Conservation (phyloP, 2,113 vertebrate genomes). For the Podocnemis expansa region DNA sequence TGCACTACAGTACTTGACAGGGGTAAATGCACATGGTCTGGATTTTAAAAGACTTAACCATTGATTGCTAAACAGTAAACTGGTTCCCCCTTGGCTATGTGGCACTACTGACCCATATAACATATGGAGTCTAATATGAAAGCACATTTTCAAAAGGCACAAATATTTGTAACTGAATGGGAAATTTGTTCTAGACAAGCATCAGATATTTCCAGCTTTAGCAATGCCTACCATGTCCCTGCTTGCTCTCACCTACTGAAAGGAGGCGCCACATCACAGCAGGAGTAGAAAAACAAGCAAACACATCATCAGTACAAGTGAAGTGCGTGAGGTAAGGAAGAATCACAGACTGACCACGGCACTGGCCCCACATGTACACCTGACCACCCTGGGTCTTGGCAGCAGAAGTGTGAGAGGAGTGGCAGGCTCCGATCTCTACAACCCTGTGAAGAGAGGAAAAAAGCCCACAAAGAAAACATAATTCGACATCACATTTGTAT, state of each 20-base stretch:
- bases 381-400: constrained; percentile 94
- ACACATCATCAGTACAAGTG: constrained; percentile 89
- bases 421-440: constrained; percentile 90
- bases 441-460: constrained; percentile 75
- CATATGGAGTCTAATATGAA: not conserved
- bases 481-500: not conserved
- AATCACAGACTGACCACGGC: constrained; percentile 88
- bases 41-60: not conserved
- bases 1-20: not conserved
- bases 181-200: not conserved
- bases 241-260: constrained; percentile 52
- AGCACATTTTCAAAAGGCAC: not conserved
- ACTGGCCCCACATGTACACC: constrained; percentile 98
- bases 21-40: not conserved
- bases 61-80: not conserved
- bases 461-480: not conserved
- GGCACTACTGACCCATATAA: not conserved
- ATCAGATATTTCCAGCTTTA: not conserved
- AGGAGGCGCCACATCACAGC: constrained; percentile 92
- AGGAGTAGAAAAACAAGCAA: constrained; percentile 92
- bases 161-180: not conserved
- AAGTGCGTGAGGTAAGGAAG: constrained; percentile 90
- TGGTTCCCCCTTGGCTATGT: not conserved
- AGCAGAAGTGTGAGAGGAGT: constrained; percentile 93
- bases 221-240: fast-evolving